Conservation (phyloP, 1,140 invertebrate genomes). For the Magallana angulata region DNA sequence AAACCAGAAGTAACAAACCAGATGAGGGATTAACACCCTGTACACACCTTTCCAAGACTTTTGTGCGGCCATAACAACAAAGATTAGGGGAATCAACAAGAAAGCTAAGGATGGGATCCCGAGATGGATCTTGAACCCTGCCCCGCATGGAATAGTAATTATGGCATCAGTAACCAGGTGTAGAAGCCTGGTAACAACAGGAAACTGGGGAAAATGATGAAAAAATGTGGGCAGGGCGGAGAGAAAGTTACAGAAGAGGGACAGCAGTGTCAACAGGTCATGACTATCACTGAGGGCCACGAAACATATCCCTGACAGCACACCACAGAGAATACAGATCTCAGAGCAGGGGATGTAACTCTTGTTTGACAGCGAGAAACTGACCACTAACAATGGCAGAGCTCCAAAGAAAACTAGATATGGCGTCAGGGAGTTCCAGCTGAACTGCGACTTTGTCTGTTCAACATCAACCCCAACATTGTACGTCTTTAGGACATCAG, state of each 20-base stretch:
- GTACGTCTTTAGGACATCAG: slow-evolving; percentile 70
- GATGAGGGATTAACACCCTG: slow-evolving; percentile 89
- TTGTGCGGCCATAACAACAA: slow-evolving; percentile 86
- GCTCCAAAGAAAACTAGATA: slow-evolving; percentile 89
- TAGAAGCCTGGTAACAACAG: slow-evolving; percentile 63
- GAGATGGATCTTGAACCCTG: slow-evolving; percentile 68
- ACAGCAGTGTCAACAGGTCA: slow-evolving; percentile 87
- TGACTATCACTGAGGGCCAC: slow-evolving; percentile 85
- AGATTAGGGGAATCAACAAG: slow-evolving; percentile 86
- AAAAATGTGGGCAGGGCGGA: slow-evolving; percentile 91
- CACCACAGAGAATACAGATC: slow-evolving; percentile 87
- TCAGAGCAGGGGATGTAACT: slow-evolving; percentile 91
- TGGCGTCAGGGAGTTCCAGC: slow-evolving; percentile 89
- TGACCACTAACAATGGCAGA: slow-evolving; percentile 86
- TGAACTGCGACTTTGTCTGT: slow-evolving; percentile 89
- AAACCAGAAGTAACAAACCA: slow-evolving; percentile 91
- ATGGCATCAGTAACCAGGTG: slow-evolving; percentile 66
- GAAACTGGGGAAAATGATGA: slow-evolving; percentile 81
- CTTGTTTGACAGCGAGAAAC: slow-evolving; percentile 88
- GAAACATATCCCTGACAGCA: slow-evolving; percentile 87
- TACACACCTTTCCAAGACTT: slow-evolving; percentile 89
- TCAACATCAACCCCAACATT: slow-evolving; percentile 82
- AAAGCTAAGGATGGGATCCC: slow-evolving; percentile 87
- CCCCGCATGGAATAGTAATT: slow-evolving; percentile 64
- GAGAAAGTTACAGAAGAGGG: slow-evolving; percentile 88